These are phyloP conservation scores for Emesis russula DNA, from an alignment of 2,888 invertebrate genomes.

Conservation along the genomic window DNA sequence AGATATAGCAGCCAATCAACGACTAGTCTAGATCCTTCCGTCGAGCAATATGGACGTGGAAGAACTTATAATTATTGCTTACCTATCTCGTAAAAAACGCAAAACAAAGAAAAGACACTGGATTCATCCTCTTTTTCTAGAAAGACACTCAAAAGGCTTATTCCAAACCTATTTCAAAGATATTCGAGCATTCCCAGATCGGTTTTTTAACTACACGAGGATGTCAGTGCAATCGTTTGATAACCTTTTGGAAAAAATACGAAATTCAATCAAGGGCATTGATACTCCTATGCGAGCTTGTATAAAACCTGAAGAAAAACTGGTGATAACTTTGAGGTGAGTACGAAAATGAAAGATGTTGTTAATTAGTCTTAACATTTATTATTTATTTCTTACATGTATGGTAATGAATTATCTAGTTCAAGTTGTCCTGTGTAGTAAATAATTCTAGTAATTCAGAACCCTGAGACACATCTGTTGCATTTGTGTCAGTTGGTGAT, in stretches of 20 bases:
- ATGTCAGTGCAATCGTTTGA: no score
- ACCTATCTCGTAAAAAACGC: no score
- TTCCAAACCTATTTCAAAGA: constrained; percentile 85
- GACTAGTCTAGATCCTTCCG: constrained; percentile 65
- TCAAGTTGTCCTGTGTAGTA: constrained; percentile 75
- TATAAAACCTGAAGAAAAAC: constrained; percentile 84
- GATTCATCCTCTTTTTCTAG: constrained; percentile 87
- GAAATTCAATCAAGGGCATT: constrained; percentile 80
- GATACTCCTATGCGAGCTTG: constrained; percentile 84
- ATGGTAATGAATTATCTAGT: constrained; percentile 75
- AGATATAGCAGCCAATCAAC: constrained; percentile 85
- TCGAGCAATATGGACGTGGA: no score
- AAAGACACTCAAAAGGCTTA: constrained; percentile 86
- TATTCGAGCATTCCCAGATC: constrained; percentile 84
- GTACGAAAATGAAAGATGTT: constrained; percentile 77
- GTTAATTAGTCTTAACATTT: constrained; percentile 68
- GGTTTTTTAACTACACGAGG: constrained; percentile 61
- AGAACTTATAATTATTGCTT: no score
- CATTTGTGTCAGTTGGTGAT: constrained; percentile 88
- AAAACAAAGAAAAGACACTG: constrained; percentile 69
- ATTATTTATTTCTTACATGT: constrained; percentile 83
- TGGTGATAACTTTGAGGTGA: constrained; percentile 86
- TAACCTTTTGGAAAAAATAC: no score
- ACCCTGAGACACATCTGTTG: constrained; percentile 87
- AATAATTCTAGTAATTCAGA: constrained; percentile 88